phyloP scores from a whole-genome alignment of 2,113 vertebrate species.

The Melanerpes aurifrons region DNA sequence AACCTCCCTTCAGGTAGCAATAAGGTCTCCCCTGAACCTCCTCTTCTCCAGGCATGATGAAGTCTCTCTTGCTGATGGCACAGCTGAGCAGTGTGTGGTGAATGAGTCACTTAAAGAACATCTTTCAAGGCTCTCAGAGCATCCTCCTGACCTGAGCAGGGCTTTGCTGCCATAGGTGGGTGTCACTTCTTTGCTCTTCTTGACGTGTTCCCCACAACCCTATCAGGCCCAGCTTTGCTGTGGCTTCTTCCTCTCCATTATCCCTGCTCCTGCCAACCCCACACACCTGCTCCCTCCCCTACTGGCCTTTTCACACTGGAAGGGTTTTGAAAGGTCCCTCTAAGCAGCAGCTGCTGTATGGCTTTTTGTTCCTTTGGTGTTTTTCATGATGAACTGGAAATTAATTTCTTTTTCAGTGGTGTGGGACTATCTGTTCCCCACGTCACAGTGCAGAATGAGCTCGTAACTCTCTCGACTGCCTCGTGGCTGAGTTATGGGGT shows the following conservation, averaged over 20 bases:
- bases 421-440: conserved; percentile 49
- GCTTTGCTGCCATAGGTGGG: neutral
- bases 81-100: neutral
- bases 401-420: conserved; percentile 65
- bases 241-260: neutral
- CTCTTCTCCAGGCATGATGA: fast-evolving
- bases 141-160: neutral
- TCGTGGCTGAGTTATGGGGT: conserved; percentile 22
- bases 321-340: conserved; percentile 52
- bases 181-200: neutral
- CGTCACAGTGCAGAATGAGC: conserved; percentile 27
- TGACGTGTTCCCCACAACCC: neutral
- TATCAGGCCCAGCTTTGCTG: neutral
- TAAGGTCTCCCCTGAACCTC: no score
- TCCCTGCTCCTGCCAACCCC: neutral
- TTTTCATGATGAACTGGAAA: conserved; percentile 67
- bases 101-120: neutral
- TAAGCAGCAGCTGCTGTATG: conserved; percentile 24
- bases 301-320: neutral
- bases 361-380: conserved; percentile 2
- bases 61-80: neutral
- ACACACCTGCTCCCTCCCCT: neutral
- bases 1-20: no score
- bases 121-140: neutral
- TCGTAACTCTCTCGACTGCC: conserved; percentile 46